Percentiles rank a stretch among this genome's conserved stretches.
These are phyloP conservation scores for Melitaea cinxia DNA, from an alignment of 1,140 invertebrate genomes.

Conservation along the genomic window DNA sequence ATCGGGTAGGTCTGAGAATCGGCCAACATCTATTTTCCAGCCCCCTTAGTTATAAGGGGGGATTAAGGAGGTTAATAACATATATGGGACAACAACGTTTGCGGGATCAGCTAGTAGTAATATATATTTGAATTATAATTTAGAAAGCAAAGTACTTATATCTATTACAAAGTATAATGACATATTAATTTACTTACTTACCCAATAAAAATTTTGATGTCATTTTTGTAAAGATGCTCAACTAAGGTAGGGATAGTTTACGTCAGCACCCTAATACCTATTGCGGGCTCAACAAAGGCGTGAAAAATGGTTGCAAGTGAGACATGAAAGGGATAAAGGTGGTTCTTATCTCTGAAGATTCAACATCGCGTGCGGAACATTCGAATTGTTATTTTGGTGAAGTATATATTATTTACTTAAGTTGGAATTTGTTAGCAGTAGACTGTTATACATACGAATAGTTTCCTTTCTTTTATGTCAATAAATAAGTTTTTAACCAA, in stretches of 20 bases:
- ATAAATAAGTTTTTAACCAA: too few relatives aligned
- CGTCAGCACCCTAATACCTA: slow-evolving; percentile 55
- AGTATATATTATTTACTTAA: slow-evolving; percentile 9
- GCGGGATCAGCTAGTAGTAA: too few relatives aligned
- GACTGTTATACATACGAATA: neutral
- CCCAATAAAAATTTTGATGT: neutral
- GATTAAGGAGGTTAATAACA: too few relatives aligned
- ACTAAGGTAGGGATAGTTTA: slow-evolving; percentile 46
- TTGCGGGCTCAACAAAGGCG: slow-evolving; percentile 52
- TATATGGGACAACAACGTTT: too few relatives aligned
- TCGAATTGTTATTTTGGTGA: slow-evolving; percentile 3
- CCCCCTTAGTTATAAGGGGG: too few relatives aligned
- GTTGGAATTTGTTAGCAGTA: neutral
- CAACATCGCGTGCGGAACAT: slow-evolving; percentile 34
- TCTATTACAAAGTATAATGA: too few relatives aligned
- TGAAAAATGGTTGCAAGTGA: slow-evolving; percentile 64
- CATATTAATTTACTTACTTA: neutral
- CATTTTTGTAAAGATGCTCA: neutral
- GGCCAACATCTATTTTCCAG: too few relatives aligned
- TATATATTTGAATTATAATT: too few relatives aligned
- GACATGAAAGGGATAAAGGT: slow-evolving; percentile 63
- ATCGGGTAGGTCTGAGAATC: too few relatives aligned
- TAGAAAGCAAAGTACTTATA: too few relatives aligned
- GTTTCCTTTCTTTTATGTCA: too few relatives aligned
- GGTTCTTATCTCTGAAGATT: slow-evolving; percentile 57